Conservation (phyloP, 2,797 vertebrate species). For the Xiphorhynchus erythropygius region DNA sequence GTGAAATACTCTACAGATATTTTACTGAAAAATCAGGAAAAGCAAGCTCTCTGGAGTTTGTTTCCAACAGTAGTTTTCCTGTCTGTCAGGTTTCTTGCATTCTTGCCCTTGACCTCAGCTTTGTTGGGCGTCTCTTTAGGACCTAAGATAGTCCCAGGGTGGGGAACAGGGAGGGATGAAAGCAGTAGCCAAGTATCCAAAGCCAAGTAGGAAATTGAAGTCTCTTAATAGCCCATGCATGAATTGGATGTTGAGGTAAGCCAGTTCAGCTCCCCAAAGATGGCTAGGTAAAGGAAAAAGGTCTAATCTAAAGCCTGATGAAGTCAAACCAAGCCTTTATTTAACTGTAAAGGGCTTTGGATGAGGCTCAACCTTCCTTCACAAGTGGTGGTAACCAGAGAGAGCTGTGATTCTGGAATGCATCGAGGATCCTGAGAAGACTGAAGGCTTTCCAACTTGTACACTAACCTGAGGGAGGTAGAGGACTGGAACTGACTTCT, state of each 20-base stretch:
- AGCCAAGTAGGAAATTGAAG: neutral
- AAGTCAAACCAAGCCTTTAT: neutral
- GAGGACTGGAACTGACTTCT: neutral
- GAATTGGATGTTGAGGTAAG: neutral
- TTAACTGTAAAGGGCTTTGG: neutral
- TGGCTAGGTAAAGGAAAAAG: neutral
- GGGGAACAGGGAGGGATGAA: neutral
- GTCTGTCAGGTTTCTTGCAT: neutral
- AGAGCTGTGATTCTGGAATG: neutral
- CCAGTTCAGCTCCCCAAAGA: neutral
- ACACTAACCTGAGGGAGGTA: neutral
- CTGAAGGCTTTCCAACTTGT: neutral
- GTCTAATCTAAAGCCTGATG: neutral
- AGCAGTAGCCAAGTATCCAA: neutral
- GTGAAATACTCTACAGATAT: neutral
- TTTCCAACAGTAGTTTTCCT: neutral
- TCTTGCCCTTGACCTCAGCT: neutral
- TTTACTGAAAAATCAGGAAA: neutral
- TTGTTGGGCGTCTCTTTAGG: neutral
- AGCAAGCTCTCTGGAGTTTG: neutral
- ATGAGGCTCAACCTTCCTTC: neutral
- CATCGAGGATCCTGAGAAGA: neutral
- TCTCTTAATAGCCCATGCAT: neutral
- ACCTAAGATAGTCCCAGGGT: neutral
- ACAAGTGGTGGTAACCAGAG: neutral